Evolutionary conservation across 2,113 vertebrate genomes (phyloP).

Genomic region (Ondatra zibethicus): DNA sequence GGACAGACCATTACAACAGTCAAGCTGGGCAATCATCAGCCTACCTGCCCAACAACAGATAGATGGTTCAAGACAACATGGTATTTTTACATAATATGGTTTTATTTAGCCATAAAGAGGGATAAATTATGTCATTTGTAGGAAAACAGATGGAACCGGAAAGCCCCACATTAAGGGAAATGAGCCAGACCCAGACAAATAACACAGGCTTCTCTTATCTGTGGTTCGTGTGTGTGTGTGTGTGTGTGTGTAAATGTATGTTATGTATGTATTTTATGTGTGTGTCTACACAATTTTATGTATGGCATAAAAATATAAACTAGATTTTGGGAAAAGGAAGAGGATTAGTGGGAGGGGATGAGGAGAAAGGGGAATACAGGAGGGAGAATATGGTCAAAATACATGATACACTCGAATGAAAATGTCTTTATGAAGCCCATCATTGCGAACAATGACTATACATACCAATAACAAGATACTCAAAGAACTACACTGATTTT

Average conservation of each 20-base stretch:
- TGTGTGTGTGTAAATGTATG: background rate
- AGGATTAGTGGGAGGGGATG: too few species aligned
- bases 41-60: background rate
- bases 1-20: background rate
- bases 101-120: background rate
- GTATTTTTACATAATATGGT: too few species aligned
- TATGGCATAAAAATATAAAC: background rate
- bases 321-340: background rate
- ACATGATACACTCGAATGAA: background rate
- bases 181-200: background rate
- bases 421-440: background rate
- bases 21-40: background rate
- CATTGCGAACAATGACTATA: too few species aligned
- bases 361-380: background rate
- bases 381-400: background rate
- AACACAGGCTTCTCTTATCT: background rate
- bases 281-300: background rate
- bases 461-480: background rate
- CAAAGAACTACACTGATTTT: background rate
- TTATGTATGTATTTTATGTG: background rate
- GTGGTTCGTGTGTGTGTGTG: background rate
- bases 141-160: background rate
- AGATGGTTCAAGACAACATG: background rate
- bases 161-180: background rate
- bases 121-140: background rate